Evolutionary conservation across 1,140 invertebrate species (phyloP), one percentile per base, ranked within the genome.

Genomic region (Pogonognathellus flavescens): DNA sequence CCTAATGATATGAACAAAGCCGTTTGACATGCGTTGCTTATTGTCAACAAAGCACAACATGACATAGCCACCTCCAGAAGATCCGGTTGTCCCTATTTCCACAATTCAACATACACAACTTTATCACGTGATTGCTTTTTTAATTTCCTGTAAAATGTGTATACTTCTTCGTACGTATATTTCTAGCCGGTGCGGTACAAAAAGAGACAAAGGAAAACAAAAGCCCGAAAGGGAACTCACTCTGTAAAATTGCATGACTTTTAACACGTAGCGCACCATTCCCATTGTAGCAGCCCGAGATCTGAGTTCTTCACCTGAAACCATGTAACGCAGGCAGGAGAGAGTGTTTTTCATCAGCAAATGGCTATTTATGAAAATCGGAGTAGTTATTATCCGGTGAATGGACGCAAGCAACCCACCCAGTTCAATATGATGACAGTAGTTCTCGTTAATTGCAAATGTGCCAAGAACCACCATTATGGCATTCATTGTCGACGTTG

Each of bases 311-410:
- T 50, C 20, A 60, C 22, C 25, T 11, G 83, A 52, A 62, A 53
- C 50, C 49, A 87, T 18, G 53, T 85, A 87, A 10, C 86, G 81
- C 20, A 87, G 81, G 25, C 18, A 52, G 1, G 80, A 80, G 6
- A 87, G 60, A n/a, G 86, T 50, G 50, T 87, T 87, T 50, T 80
- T 84, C 13, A 83, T 82, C n/a, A 87, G 49, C n/a, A 80, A 9
- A 70, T 62, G 16, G 49, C 16, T 52, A 57, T 60, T 55, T 14
- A 86, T 53, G 16, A 20, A 86, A 11, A 60, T 16, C 18, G 31
- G 31, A 82, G 25, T 82, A 6, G 31, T 59, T 16, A 82, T n/a
- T 59, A 86, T 85, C n/a, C 20, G 11, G 7, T 82, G 8, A 80
- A 88, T 62, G 11, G 70, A 84, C n/a, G 57, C 5, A 14, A 88